Evolutionary conservation across 2,888 invertebrate species (phyloP), one percentile per base, ranked within the genome.

Genomic region (Plagodis pulveraria): DNA sequence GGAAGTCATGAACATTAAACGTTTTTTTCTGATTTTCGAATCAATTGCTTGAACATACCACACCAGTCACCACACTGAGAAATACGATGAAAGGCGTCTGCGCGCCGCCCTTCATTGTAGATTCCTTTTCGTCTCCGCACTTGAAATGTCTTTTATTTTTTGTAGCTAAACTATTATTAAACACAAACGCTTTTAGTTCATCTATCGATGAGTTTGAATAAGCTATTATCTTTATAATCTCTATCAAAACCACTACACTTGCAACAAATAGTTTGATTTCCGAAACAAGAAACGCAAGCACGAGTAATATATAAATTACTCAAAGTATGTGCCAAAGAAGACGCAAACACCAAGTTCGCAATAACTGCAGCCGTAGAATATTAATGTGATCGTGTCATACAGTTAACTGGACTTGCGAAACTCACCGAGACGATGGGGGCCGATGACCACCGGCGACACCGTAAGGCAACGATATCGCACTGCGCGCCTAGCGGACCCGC

Each of bases 341-440:
- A 79, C 76, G 72, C 80, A 78, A 75, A 77, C 80, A 74, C 80
- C 84, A 84, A 81, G 81, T 84, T 84, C 77, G 84, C 86, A 86
- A 87, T 84, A 85, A 78, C 81, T 84, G 77, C 89, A 80, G 76
- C 81, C 71, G 81, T 77, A 80, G 91, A 91, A 91, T 91, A 91
- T 89, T 90, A 91, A 91, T 91, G 87, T 80, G 86, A 78, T 77
- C 81, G 83, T 82, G 80, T 86, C 86, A 84, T 81, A 84, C 87
- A 83, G 86, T 78, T 90, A 91, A 89, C 91, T 87, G 91, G 89
- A 90, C 89, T 91, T 87, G 89, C 91, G 85, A 89, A 91, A 89
- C 90, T 87, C 74, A 89, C 86, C 88, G 83, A 40, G 83, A 40
- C 9, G 8, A 77, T 77, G 77, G 87, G 72, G 91, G 91, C 86